These are phyloP conservation scores for Papilio machaon DNA, from an alignment of 1,140 invertebrate genomes.

Conservation along the genomic window DNA sequence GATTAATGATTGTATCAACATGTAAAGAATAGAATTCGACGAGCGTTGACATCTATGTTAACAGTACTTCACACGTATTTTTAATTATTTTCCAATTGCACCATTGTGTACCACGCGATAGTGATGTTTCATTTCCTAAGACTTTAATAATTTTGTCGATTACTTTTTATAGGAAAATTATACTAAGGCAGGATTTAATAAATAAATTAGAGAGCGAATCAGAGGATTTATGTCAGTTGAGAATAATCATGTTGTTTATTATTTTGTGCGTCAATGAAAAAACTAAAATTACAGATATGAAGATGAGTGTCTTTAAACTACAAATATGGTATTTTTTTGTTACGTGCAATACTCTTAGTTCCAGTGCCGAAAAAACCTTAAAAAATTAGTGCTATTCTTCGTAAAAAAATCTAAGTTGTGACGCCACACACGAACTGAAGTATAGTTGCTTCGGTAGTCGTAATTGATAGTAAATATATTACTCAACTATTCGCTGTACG, in stretches of 20 bases:
- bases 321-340: too few species aligned
- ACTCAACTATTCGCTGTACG: not conserved
- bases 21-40: constrained; percentile 16
- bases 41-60: constrained; percentile 27
- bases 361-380: too few species aligned
- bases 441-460: not conserved
- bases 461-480: not conserved
- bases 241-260: too few species aligned
- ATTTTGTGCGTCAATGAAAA: too few species aligned
- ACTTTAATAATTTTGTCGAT: not conserved
- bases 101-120: not conserved
- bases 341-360: too few species aligned
- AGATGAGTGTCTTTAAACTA: too few species aligned
- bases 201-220: too few species aligned
- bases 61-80: constrained; percentile 21
- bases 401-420: too few species aligned
- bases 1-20: constrained; percentile 30
- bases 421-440: too few species aligned
- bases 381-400: too few species aligned
- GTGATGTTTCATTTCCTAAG: not conserved
- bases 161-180: not conserved
- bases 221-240: too few species aligned
- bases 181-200: not conserved
- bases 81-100: constrained; percentile 26
- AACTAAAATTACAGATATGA: too few species aligned